phyloP scores from a whole-genome alignment of 2,797 vertebrate species.

The Xenopus petersii region DNA sequence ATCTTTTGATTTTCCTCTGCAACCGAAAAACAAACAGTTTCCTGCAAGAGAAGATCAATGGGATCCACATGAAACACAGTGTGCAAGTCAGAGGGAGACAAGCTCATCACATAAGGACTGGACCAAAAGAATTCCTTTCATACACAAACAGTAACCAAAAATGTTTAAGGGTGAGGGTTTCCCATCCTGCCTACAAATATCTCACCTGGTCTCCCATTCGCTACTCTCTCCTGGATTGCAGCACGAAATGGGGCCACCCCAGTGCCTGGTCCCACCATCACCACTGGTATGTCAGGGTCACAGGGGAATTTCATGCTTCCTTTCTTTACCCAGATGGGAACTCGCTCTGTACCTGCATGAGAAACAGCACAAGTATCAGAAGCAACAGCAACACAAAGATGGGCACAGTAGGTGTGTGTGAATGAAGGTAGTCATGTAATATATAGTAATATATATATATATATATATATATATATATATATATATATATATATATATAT shows the following conservation, averaged over 20 bases:
- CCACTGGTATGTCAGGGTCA: constrained; percentile 64
- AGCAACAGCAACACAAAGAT: not conserved
- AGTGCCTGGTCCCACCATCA: constrained; percentile 94
- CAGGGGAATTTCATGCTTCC: constrained; percentile 79
- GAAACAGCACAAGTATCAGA: not conserved
- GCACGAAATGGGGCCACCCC: constrained; percentile 93
- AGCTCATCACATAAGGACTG: too few relatives aligned
- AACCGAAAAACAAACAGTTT: constrained; percentile 88
- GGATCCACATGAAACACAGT: too few relatives aligned
- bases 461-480: too few relatives aligned
- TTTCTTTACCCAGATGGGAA: constrained; percentile 88
- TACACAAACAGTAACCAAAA: too few relatives aligned
- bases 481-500: too few relatives aligned
- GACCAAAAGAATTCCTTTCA: too few relatives aligned
- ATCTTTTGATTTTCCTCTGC: constrained; percentile 79
- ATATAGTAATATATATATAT: too few relatives aligned
- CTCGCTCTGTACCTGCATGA: constrained; percentile 65
- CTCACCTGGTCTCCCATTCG: constrained; percentile 68
- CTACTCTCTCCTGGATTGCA: constrained; percentile 78
- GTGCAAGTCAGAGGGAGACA: too few relatives aligned
- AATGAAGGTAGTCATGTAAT: too few relatives aligned
- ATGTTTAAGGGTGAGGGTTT: too few relatives aligned
- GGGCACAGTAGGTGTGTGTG: too few relatives aligned
- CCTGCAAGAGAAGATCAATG: constrained; percentile 57
- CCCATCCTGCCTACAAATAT: not conserved